phyloP scores from a whole-genome alignment of 2,888 invertebrate genomes.

The Eristalis tenax region DNA sequence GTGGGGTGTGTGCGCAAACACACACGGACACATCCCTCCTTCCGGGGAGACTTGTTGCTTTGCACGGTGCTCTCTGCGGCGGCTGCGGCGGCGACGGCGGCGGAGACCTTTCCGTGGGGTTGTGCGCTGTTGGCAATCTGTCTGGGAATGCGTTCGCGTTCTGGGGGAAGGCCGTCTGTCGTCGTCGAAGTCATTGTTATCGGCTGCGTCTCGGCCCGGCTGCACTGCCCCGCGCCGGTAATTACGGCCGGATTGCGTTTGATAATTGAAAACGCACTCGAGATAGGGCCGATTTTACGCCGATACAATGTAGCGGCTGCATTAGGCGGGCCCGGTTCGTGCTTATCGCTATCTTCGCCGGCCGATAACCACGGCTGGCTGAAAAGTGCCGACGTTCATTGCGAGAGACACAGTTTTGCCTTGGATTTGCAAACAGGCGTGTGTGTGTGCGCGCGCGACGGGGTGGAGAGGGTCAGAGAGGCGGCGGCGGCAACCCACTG shows the following conservation, averaged over 20 bases:
- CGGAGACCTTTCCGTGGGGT: not conserved
- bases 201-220: constrained; percentile 16
- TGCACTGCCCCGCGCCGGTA: constrained; percentile 6
- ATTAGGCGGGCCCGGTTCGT: constrained; percentile 29
- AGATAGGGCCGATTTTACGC: constrained; percentile 35
- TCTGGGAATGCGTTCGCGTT: constrained; percentile 55
- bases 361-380: constrained; percentile 43
- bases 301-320: constrained; percentile 19
- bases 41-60: constrained; percentile 31
- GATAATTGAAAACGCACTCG: constrained; percentile 65
- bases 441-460: not conserved
- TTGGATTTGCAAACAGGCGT: constrained; percentile 31
- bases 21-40: not conserved
- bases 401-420: constrained; percentile 31
- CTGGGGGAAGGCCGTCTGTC: constrained; percentile 26
- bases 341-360: constrained; percentile 47
- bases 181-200: constrained; percentile 32
- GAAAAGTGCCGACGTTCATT: constrained; percentile 46
- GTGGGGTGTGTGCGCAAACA: not conserved
- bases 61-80: constrained; percentile 3
- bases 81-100: not conserved
- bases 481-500: no score
- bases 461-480: not conserved
- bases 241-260: constrained; percentile 31
- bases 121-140: constrained; percentile 38